A percentile compares a stretch with the other conserved stretches of the same genome.
phyloP scores from a whole-genome alignment of 2,888 invertebrate species.

The Smittia aterrima region DNA sequence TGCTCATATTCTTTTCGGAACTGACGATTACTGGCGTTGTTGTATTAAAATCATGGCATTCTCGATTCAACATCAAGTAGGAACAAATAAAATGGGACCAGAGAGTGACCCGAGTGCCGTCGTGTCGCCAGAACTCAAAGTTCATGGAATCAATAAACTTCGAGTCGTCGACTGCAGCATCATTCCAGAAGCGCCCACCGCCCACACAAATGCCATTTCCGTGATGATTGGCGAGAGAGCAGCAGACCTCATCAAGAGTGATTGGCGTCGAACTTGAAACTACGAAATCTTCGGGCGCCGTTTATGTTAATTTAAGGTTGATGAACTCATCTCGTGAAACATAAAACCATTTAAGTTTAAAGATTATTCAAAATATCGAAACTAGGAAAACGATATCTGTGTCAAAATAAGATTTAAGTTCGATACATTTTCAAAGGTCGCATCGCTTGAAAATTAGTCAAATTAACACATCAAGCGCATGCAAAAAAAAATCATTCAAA shows the following conservation, averaged over 20 bases:
- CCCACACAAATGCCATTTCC: slow-evolving; percentile 66
- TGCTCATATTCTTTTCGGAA: slow-evolving; percentile 50
- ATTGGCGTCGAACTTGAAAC: slow-evolving; percentile 51
- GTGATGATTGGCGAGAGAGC: slow-evolving; percentile 74
- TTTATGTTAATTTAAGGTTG: not conserved
- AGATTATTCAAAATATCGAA: not conserved
- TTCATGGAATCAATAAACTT: slow-evolving; percentile 61
- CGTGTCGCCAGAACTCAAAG: slow-evolving; percentile 54
- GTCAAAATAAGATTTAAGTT: too few relatives aligned
- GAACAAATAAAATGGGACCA: slow-evolving; percentile 56
- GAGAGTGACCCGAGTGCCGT: slow-evolving; percentile 52
- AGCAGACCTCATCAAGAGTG: slow-evolving; percentile 61
- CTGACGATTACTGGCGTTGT: slow-evolving; percentile 55
- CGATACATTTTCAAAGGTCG: too few relatives aligned
- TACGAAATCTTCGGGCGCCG: not conserved
- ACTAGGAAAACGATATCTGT: too few relatives aligned
- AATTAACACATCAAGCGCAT: too few relatives aligned
- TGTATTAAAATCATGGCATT: slow-evolving; percentile 50
- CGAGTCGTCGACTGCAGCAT: slow-evolving; percentile 69
- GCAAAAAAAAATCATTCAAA: too few relatives aligned
- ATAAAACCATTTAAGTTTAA: not conserved
- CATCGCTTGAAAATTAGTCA: too few relatives aligned
- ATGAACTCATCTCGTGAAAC: not conserved
- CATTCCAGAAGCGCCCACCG: slow-evolving; percentile 64
- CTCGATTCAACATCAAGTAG: slow-evolving; percentile 55